A percentile compares a stretch with the other conserved stretches of the same genome.
Conservation (phyloP, 2,113 vertebrate genomes). For the Tricholaema leucomelas region DNA sequence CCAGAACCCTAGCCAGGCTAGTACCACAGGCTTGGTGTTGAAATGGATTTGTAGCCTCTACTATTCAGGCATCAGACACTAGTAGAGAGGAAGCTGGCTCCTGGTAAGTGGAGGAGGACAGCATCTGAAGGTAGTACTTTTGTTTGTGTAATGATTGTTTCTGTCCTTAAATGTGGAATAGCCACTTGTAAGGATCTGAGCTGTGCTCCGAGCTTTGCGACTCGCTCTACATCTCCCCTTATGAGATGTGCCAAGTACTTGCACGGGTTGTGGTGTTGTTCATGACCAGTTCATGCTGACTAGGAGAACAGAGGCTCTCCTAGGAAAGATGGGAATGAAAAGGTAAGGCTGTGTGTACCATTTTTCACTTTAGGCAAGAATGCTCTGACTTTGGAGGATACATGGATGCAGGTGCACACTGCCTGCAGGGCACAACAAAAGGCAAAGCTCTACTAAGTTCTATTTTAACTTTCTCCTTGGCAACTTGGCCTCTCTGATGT, state of each 20-base stretch:
- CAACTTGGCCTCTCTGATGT: not conserved
- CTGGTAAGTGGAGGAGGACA: not conserved
- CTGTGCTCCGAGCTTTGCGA: not conserved
- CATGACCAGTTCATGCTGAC: not conserved
- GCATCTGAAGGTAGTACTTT: not conserved
- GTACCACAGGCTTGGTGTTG: not conserved
- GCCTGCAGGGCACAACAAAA: slow-evolving; percentile 34
- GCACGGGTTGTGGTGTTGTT: not conserved
- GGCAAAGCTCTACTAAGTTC: slow-evolving; percentile 13
- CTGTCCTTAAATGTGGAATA: not conserved
- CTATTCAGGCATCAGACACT: not conserved
- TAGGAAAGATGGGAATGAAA: not conserved
- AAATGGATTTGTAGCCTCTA: not conserved
- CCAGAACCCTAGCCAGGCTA: not conserved
- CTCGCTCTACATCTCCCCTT: not conserved
- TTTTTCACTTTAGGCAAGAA: not conserved
- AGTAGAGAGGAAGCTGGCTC: not conserved
- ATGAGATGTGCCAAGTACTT: not conserved
- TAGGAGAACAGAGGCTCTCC: not conserved
- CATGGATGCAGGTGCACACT: rapidly evolving
- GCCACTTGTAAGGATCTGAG: not conserved
- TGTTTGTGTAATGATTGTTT: not conserved
- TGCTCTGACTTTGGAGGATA: not conserved
- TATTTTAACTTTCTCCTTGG: slow-evolving; percentile 34
- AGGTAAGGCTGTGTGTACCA: not conserved